Conservation (phyloP, 2,797 vertebrate species). For the Sciurus vulgaris region DNA sequence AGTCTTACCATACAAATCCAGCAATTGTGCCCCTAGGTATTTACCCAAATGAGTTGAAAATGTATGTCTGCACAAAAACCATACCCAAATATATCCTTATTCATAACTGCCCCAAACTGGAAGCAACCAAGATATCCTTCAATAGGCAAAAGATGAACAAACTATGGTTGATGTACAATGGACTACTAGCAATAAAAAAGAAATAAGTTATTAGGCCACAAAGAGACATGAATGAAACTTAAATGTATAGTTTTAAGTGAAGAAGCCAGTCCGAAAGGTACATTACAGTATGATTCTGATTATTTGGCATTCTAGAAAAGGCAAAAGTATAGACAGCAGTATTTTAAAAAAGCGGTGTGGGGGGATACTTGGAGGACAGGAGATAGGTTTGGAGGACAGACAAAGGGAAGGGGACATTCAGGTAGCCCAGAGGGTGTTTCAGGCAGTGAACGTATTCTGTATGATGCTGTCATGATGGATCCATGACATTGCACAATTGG, state of each 20-base stretch:
- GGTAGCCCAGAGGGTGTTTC: too few relatives aligned
- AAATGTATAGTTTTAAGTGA: not conserved
- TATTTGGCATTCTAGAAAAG: not conserved
- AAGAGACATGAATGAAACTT: not conserved
- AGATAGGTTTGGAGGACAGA: not conserved
- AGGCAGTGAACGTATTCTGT: not conserved
- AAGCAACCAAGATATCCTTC: not conserved
- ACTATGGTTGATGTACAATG: not conserved
- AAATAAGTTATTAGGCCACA: not conserved
- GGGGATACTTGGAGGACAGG: not conserved
- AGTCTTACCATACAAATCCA: not conserved
- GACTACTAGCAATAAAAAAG: not conserved
- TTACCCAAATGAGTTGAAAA: not conserved
- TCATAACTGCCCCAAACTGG: not conserved
- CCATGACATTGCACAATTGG: not conserved
- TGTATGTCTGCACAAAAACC: not conserved
- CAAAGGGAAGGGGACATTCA: fast-evolving
- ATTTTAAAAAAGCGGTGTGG: too few relatives aligned
- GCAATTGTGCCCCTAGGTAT: not conserved
- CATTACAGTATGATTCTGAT: not conserved
- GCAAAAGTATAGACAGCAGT: not conserved
- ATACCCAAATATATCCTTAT: not conserved
- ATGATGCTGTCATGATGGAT: not conserved
- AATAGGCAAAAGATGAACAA: not conserved
- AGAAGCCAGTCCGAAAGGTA: not conserved